A percentile compares a stretch with the other conserved stretches of the same genome.
Conservation (phyloP, 2,888 invertebrate species). For the Tridacna crocea region DNA sequence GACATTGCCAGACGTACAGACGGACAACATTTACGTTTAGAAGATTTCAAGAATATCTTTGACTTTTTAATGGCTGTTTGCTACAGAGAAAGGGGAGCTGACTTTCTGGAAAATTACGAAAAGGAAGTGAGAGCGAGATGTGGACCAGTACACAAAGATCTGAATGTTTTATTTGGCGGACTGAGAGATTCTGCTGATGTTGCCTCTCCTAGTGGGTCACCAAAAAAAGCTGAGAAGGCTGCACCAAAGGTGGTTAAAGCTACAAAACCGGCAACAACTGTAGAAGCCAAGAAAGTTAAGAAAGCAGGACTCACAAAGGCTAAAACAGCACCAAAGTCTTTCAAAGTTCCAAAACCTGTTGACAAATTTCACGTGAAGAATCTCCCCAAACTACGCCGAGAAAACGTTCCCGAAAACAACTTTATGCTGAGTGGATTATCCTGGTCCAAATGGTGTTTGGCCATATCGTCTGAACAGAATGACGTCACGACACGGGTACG, state of each 20-base stretch:
- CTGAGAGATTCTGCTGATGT: constrained; percentile 49
- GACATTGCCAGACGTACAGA: constrained; percentile 71
- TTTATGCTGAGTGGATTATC: constrained; percentile 60
- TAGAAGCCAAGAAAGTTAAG: constrained; percentile 19
- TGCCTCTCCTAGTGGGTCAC: not conserved
- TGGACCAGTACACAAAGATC: constrained; percentile 66
- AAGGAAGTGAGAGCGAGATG: constrained; percentile 68
- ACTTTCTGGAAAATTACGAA: constrained; percentile 68
- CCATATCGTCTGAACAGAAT: constrained; percentile 38
- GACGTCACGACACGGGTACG: constrained; percentile 41
- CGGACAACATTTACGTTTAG: constrained; percentile 76
- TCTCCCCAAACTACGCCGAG: constrained; percentile 54
- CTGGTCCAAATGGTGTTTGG: constrained; percentile 68
- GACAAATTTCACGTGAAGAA: constrained; percentile 45
- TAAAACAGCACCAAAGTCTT: not conserved
- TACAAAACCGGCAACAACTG: not conserved
- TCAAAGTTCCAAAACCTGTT: constrained; percentile 46
- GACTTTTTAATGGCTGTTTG: constrained; percentile 82
- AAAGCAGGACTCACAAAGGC: not conserved
- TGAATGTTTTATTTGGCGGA: constrained; percentile 68
- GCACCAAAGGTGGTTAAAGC: constrained; percentile 11
- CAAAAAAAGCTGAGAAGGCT: not conserved
- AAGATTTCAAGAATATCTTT: constrained; percentile 77
- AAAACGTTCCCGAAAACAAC: constrained; percentile 62
- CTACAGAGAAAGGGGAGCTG: constrained; percentile 77